Base-by-base conservation (phyloP, 2,888 invertebrate genomes). In the Ichneumon xanthorius region DNA sequence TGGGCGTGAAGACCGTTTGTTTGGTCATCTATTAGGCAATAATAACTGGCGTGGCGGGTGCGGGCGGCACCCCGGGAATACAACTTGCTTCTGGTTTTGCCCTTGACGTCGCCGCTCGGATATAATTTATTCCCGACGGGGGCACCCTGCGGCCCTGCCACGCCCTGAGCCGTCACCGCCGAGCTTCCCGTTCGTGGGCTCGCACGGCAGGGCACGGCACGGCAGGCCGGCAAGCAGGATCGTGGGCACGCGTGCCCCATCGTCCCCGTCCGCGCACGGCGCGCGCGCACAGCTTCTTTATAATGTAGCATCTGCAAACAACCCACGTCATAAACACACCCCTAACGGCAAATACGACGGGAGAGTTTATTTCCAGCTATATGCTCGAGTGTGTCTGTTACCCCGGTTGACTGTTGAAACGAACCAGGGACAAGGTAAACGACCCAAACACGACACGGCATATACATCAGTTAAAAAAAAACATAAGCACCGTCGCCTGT, bases 21-120 rank as follows among this genome's bases (percentile, higher is more conserved):
- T 93, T 90, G 91, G 88, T 89, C 88, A 89, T 91, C 91, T 91
- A 92, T 93, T 93, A 92, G 91, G 92, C 89, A 93, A 92, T 93
- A 92, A 93, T 92, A 92, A 93, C 90, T 88, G 89, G 61, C 75
- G 75, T 63, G 26, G 50, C 61, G 75, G 80, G 80, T 80, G 71
- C 16, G 33, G n/a, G 72, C 76, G 11, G 40, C 40, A 67, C 65
- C 76, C 76, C 76, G 48, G 22, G 45, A 53, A 50, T 63, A 63
- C 48, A n/a, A 48, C 33, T 63, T 71, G 70, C 67, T 61, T n/a
- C 37, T 55, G 71, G 76, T 67, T 76, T 80, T 80, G 85, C 79
- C 84, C 63, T 50, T 61, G 91, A 89, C 91, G 91, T 91, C 88
- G 84, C 87, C 88, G 88, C 87, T 82, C 89, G 89, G 40, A 40